phyloP scores from a whole-genome alignment of 2,888 invertebrate species.

The Eudasyphora cyanicolor region DNA sequence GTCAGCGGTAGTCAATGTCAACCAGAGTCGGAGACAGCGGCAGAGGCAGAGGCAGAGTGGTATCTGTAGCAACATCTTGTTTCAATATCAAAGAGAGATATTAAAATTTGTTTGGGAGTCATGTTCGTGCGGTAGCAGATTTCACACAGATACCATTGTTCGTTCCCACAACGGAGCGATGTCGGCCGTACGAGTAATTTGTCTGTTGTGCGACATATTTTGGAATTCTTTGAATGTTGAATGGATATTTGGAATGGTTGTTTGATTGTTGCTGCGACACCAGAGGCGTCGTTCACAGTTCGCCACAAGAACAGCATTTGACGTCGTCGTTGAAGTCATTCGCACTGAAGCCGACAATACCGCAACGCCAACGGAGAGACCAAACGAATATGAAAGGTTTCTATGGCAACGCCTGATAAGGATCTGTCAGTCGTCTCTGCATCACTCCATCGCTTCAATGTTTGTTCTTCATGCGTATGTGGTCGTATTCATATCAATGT shows the following conservation, averaged over 20 bases:
- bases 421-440: conserved; percentile 37
- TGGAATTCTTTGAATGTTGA: not conserved
- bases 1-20: too few relatives aligned
- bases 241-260: too few relatives aligned
- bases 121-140: not conserved
- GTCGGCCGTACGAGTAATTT: not conserved
- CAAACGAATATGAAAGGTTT: conserved; percentile 39
- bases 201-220: not conserved
- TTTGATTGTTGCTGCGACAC: too few relatives aligned
- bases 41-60: too few relatives aligned
- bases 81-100: not conserved
- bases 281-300: too few relatives aligned
- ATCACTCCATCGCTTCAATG: too few relatives aligned
- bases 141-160: not conserved
- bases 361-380: not conserved
- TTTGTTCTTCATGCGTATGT: not conserved
- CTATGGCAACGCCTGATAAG: conserved; percentile 42
- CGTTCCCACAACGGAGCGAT: not conserved
- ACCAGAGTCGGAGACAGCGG: too few relatives aligned
- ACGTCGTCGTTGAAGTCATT: not conserved
- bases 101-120: not conserved
- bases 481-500: not conserved
- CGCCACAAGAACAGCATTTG: not conserved
- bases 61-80: too few relatives aligned
- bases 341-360: not conserved